Evolutionary conservation across 2,888 invertebrate genomes (phyloP), one percentile per base, ranked within the genome.

Genomic region (Temnothorax ravouxi): DNA sequence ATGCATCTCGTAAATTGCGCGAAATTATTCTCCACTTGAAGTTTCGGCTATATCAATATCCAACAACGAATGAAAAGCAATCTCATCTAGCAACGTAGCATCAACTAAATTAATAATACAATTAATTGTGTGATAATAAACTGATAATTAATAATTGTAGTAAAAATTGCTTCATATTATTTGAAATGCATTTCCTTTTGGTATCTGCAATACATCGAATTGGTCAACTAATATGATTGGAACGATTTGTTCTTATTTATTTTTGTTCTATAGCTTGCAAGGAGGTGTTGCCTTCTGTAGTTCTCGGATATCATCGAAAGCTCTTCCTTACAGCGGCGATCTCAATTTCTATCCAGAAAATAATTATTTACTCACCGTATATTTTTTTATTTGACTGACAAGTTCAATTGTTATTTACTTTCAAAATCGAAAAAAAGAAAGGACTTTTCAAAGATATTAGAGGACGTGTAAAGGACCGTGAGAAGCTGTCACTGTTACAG

Each of bases 11-110:
- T 56, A 67, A 77, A 77, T 54, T 41, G 41, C 13, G 6, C 15
- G 67, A 54, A 67, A 77, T 77, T 67, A 29, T 29, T 54, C 59
- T n/a, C 29, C 15, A 29, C n/a, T 52, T 54, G 41, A 9, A n/a
- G 29, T 66, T 44, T 52, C 11, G 13, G 15, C 67, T 77, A 67
- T 77, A 67, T 77, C 67, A 44, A 25, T 9, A 54, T 13, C 38
- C 21, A 25, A 25, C 25, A 21, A 21, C 38, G 59, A 59, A n/a
- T 29, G 29, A 13, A 44, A 44, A 47, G 6, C n/a, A 29, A 44
- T 67, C 41, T 29, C 29, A 21, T 38, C 18, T 18, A 11, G 8
- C 13, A n/a, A 15, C n/a, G 21, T 54, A n/a, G n/a, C n/a, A 56
- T 34, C 18, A n/a, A 59, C 3, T n/a, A 21, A 47, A 50, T 11